Base-by-base conservation (phyloP, 35 echinoderm and acorn worm genomes). In the Anneissia japonica region DNA sequence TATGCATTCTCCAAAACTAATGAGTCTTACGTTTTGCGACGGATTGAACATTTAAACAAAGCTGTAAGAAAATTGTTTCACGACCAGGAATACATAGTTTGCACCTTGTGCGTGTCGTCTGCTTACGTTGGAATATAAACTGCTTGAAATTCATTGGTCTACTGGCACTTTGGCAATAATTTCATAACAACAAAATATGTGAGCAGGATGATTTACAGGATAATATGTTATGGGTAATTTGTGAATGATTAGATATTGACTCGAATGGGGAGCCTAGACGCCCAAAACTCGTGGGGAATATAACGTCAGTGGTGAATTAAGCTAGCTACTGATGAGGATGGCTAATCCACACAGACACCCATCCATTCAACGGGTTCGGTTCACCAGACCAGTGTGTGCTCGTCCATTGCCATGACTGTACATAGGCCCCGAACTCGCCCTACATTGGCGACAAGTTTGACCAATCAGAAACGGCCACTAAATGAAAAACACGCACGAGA, bases 191-290 rank as follows among this genome's bases (percentile, higher is more conserved):
- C 21, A 64, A 64, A 64, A 64, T 64, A 26, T 64, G 26, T 64
- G 51, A 64, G 51, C 19, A 64, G 51, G 26, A 64, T 64, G 51
- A 64, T 64, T 6, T 43, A 43, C 40, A 43, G 14, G 40, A 16
- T 64, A 64, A 64, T 64, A 64, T 64, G 51, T 64, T 64, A 64
- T 64, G 51, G 51, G 51, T 64, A 64, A 64, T 64, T 64, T 64
- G 51, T 64, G 51, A 64, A 64, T 26, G 51, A 64, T 64, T 64
- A 43, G 14, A 43, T 6, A 14, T 43, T 43, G 40, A 26, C 11
- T 64, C 26, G 51, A 64, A 64, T 23, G 6, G 51, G n/a, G 51
- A 12, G 21, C 51, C 51, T 64, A 64, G 51, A 64, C 51, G 51
- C 51, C 51, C 51, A 64, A 64, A 64, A 9, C 51, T 26, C 51